phyloP scores from a whole-genome alignment of 2,888 invertebrate genomes.

The Synanthedon vespiformis region DNA sequence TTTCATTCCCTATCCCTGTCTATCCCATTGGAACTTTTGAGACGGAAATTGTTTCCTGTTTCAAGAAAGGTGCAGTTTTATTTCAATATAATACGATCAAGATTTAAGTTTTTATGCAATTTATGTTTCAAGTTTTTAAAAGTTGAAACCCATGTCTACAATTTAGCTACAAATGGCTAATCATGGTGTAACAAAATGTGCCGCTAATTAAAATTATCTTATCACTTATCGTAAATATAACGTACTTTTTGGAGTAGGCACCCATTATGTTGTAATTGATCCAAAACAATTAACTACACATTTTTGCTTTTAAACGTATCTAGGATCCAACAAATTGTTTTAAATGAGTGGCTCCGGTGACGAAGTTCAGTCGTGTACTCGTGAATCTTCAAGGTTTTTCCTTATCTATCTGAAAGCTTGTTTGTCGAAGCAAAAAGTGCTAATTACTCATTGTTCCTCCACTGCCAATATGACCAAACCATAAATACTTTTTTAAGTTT shows the following conservation, averaged over 20 bases:
- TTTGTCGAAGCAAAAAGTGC: conserved; percentile 14
- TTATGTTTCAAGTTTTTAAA: no score
- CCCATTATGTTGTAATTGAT: no score
- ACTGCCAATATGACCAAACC: neutral
- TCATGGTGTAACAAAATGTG: no score
- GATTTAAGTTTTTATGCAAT: conserved; percentile 1
- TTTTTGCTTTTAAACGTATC: no score
- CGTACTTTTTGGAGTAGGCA: no score
- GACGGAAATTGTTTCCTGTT: conserved; percentile 41
- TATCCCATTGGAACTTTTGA: conserved; percentile 20
- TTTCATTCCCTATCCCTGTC: conserved; percentile 46
- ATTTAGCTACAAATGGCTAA: no score
- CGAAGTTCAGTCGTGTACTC: conserved; percentile 1
- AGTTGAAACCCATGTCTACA: no score
- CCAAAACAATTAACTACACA: no score
- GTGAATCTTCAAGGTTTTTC: conserved; percentile 32
- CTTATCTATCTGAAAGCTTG: conserved; percentile 20
- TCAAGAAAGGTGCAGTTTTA: conserved; percentile 40
- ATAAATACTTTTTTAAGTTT: neutral
- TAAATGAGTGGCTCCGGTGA: neutral
- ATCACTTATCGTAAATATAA: no score
- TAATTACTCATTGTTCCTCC: conserved; percentile 7
- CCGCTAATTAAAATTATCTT: no score
- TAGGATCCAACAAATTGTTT: no score
- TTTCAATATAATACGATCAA: conserved; percentile 11